Conservation (phyloP, 2,888 invertebrate genomes). For the Perdita meconis region DNA sequence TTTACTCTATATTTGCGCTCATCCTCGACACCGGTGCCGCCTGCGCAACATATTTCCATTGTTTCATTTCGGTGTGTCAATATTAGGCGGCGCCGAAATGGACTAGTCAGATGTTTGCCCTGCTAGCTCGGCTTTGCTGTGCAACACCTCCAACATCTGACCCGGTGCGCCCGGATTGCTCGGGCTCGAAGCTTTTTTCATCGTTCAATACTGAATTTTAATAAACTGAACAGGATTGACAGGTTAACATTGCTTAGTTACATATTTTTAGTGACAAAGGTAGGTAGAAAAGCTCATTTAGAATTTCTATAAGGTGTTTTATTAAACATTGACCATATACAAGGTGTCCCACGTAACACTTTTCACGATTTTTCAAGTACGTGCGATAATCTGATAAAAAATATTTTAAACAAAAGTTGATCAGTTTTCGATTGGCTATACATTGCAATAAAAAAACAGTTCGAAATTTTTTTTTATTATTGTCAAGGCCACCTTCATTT, state of each 20-base stretch:
- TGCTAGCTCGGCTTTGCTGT: slow-evolving; percentile 30
- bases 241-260: not conserved
- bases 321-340: no score
- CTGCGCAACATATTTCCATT: slow-evolving; percentile 74
- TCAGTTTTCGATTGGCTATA: no score
- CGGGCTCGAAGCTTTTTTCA: not conserved
- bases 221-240: not conserved
- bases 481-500: no score
- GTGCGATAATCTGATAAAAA: no score
- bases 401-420: no score
- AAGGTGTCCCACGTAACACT: no score
- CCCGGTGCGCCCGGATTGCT: slow-evolving; percentile 7
- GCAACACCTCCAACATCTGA: slow-evolving; percentile 55
- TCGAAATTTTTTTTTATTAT: no score
- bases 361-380: no score
- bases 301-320: no score
- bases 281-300: no score
- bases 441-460: no score
- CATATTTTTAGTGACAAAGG: not conserved
- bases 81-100: slow-evolving; percentile 69
- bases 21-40: slow-evolving; percentile 61
- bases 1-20: slow-evolving; percentile 74
- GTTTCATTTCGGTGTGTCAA: slow-evolving; percentile 71
- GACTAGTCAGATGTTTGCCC: slow-evolving; percentile 69
- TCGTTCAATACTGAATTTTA: slow-evolving; percentile 12